These are phyloP conservation scores for Arge pagana DNA, from an alignment of 2,888 invertebrate genomes.

Conservation along the genomic window DNA sequence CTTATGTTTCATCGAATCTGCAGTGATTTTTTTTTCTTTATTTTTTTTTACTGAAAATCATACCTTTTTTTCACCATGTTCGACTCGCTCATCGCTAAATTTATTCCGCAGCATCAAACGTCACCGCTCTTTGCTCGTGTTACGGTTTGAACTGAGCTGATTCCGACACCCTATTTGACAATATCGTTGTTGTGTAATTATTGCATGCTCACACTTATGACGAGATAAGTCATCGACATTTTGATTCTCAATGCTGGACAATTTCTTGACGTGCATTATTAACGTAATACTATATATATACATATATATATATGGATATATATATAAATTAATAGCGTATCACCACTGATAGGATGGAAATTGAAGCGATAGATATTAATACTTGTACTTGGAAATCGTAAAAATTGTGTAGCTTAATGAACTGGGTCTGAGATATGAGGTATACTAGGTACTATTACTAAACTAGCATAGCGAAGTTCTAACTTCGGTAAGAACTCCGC, in stretches of 20 bases:
- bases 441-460: constrained; percentile 17
- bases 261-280: constrained; percentile 12
- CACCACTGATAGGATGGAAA: constrained; percentile 4
- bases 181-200: too few relatives aligned
- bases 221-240: constrained; percentile 6
- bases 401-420: constrained; percentile 15
- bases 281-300: constrained; percentile 11
- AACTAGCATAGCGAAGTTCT: constrained; percentile 13
- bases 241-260: constrained; percentile 15
- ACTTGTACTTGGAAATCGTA: constrained; percentile 7
- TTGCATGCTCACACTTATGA: too few relatives aligned
- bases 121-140: too few relatives aligned
- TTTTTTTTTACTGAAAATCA: too few relatives aligned
- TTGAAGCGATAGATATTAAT: constrained; percentile 7
- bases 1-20: too few relatives aligned
- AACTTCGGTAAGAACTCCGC: constrained; percentile 9
- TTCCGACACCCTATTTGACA: too few relatives aligned
- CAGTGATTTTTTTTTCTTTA: too few relatives aligned
- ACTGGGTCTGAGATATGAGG: constrained; percentile 13
- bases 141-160: too few relatives aligned
- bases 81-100: too few relatives aligned
- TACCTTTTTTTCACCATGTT: too few relatives aligned
- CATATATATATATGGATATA: constrained; percentile 3
- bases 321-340: constrained; percentile 6
- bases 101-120: too few relatives aligned